Evolutionary conservation across 1,140 invertebrate genomes (phyloP).

Genomic region (Scaptomyza hsui): DNA sequence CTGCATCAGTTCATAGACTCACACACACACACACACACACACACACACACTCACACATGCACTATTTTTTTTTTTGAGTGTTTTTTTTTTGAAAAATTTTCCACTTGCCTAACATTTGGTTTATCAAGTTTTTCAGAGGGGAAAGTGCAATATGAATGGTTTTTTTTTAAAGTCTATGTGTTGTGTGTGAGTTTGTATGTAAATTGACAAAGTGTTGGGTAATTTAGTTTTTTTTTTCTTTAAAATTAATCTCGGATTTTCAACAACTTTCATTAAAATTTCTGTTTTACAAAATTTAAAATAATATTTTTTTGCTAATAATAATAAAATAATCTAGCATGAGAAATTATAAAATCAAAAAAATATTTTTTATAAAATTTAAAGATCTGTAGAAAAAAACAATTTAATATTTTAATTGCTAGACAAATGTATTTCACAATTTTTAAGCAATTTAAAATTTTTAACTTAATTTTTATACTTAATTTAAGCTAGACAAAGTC

Average conservation of each 20-base stretch:
- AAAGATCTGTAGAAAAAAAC: too few species aligned
- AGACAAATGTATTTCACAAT: too few species aligned
- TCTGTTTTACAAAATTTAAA: too few species aligned
- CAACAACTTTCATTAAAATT: not conserved
- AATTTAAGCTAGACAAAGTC: too few species aligned
- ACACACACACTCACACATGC: constrained; percentile 3
- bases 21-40: constrained; percentile 8
- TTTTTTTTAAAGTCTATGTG: not conserved
- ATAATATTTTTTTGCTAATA: too few species aligned
- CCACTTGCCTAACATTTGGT: constrained; percentile 66
- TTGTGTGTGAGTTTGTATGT: constrained; percentile 6
- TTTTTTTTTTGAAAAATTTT: constrained; percentile 55
- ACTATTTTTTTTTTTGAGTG: constrained; percentile 39
- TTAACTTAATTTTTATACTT: too few species aligned
- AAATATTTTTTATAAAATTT: too few species aligned
- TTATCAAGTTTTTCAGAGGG: constrained; percentile 46
- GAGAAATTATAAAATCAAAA: too few species aligned
- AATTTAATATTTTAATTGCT: too few species aligned
- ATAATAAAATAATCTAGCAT: too few species aligned
- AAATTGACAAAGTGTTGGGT: not conserved
- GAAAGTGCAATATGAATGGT: constrained; percentile 48
- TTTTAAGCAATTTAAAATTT: too few species aligned
- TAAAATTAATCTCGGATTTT: not conserved
- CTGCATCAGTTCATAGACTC: constrained; percentile 2
- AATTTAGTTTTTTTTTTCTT: not conserved